Evolutionary conservation across 1,140 invertebrate species (phyloP).

Genomic region (Neoseiulus cucumeris): DNA sequence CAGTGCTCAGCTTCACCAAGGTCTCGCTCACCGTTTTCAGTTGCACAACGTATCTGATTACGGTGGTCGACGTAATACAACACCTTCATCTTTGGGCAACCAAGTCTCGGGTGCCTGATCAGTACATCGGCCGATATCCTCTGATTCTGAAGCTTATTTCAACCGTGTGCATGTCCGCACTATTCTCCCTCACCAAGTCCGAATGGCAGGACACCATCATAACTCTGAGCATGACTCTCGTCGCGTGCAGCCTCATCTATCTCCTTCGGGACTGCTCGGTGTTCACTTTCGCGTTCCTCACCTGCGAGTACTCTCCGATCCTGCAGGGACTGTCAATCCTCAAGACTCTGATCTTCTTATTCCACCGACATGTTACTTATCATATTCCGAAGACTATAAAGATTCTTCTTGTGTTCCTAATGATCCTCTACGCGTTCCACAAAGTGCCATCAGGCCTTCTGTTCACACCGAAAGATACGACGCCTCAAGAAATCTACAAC

Average conservation of each 20-base stretch:
- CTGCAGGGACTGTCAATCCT: background rate
- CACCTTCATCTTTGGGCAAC: background rate
- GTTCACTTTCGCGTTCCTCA: constrained; percentile 1
- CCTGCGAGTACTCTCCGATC: background rate
- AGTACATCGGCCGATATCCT: background rate
- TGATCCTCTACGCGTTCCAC: background rate
- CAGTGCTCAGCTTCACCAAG: background rate
- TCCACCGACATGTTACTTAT: background rate
- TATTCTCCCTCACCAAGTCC: background rate
- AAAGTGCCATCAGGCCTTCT: background rate
- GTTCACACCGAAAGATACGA: background rate
- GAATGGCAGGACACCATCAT: constrained; percentile 1
- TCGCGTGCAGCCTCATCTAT: background rate
- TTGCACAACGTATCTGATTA: background rate
- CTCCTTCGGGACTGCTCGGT: background rate
- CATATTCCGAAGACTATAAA: background rate
- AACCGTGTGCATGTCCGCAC: background rate
- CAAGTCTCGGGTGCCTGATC: background rate
- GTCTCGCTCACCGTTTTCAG: constrained; percentile 3
- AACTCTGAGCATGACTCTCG: constrained; percentile 1
- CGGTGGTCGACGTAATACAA: background rate
- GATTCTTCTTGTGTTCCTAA: background rate
- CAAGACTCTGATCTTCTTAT: background rate
- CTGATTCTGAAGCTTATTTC: background rate
- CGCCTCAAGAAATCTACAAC: background rate